Percentiles rank a stretch among this genome's conserved stretches.
phyloP scores from a whole-genome alignment of 2,797 vertebrate genomes.

The Lacerta viridis region DNA sequence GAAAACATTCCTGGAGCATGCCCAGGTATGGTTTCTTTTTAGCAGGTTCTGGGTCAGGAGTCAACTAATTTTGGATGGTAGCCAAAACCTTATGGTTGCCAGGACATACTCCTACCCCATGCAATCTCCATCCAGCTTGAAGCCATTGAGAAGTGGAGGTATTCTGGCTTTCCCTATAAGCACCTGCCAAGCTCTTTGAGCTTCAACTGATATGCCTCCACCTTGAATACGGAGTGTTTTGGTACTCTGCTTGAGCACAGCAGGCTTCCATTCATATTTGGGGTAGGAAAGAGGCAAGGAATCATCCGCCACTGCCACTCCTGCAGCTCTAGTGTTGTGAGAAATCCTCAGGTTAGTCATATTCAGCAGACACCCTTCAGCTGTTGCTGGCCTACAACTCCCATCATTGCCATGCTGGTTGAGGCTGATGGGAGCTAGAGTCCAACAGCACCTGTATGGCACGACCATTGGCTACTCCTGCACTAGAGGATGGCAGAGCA shows the following conservation, averaged over 20 bases:
- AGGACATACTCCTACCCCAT: not conserved
- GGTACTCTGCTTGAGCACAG: not conserved
- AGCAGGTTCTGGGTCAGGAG: not conserved
- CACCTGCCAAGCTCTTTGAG: not conserved
- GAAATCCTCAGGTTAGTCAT: not conserved
- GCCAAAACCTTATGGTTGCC: not conserved
- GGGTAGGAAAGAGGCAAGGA: not conserved
- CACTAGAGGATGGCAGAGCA: not conserved
- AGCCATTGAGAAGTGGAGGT: too few species aligned
- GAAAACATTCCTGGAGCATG: not conserved
- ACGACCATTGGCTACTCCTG: too few species aligned
- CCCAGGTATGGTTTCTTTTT: not conserved
- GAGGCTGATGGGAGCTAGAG: too few species aligned
- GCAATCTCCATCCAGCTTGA: not conserved
- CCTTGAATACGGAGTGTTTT: not conserved
- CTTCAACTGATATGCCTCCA: not conserved
- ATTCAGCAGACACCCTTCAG: not conserved
- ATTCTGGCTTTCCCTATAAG: not conserved
- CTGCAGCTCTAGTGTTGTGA: not conserved
- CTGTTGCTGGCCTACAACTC: too few species aligned
- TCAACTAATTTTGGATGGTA: too few species aligned
- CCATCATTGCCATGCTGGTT: too few species aligned
- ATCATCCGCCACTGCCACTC: not conserved
- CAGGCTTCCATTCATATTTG: not conserved
- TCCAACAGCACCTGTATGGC: too few species aligned